A percentile compares a stretch with the other conserved stretches of the same genome.
These are phyloP conservation scores for Neelides folsomi DNA, from an alignment of 2,888 invertebrate species.

Conservation along the genomic window DNA sequence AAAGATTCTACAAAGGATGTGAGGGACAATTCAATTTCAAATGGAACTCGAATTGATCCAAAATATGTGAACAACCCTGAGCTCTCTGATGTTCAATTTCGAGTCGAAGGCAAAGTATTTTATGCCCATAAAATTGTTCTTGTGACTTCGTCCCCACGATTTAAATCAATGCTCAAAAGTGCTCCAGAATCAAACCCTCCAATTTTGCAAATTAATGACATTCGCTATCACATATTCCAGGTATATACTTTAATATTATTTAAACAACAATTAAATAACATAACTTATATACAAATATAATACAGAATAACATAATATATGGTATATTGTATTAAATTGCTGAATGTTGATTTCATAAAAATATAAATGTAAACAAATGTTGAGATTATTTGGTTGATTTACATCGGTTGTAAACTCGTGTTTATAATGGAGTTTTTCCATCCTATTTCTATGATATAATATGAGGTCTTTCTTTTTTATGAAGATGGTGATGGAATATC, in stretches of 20 bases:
- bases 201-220: slow-evolving; percentile 81
- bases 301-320: too few species aligned
- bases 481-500: slow-evolving; percentile 81
- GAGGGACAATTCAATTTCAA: slow-evolving; percentile 43
- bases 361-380: not conserved
- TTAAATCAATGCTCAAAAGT: slow-evolving; percentile 70
- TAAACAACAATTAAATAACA: too few species aligned
- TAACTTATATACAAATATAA: too few species aligned
- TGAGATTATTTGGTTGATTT: not conserved
- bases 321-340: too few species aligned
- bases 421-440: not conserved
- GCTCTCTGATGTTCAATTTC: slow-evolving; percentile 79
- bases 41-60: slow-evolving; percentile 69
- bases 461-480: slow-evolving; percentile 32
- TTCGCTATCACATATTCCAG: slow-evolving; percentile 83
- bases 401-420: too few species aligned
- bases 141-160: slow-evolving; percentile 73
- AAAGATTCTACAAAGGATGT: slow-evolving; percentile 69
- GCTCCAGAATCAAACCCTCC: slow-evolving; percentile 62
- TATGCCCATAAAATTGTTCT: slow-evolving; percentile 89
- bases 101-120: slow-evolving; percentile 78
- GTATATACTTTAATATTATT: slow-evolving; percentile 41
- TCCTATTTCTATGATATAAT: not conserved
- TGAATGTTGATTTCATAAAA: too few species aligned
- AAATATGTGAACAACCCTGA: slow-evolving; percentile 89